Percentiles rank a stretch among this genome's conserved stretches.
These are phyloP conservation scores for Pteria penguin DNA, from an alignment of 2,888 invertebrate genomes.

Conservation along the genomic window DNA sequence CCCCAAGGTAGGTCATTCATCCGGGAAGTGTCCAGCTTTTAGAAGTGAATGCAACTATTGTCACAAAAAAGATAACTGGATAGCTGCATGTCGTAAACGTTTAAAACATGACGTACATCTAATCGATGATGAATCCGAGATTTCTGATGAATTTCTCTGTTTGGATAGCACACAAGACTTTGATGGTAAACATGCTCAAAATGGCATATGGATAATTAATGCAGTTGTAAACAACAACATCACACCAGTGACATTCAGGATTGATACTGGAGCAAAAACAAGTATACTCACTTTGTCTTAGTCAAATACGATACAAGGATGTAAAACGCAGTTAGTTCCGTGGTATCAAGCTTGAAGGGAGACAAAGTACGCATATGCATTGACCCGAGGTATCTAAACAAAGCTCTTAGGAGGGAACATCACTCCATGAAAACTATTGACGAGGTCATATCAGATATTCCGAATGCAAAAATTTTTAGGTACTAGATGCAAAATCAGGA, in stretches of 20 bases:
- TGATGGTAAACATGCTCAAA: neutral
- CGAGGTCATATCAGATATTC: constrained; percentile 12
- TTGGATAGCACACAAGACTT: constrained; percentile 1
- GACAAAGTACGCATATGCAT: constrained; percentile 38
- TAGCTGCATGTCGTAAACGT: neutral
- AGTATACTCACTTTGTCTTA: constrained; percentile 3
- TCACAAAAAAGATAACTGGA: constrained; percentile 4
- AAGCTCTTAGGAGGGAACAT: constrained; percentile 42
- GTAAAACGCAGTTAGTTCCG: constrained; percentile 6
- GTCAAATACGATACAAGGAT: neutral
- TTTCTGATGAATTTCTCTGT: neutral
- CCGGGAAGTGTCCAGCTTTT: neutral
- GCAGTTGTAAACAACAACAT: neutral
- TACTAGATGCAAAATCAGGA: constrained; percentile 22
- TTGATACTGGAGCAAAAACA: constrained; percentile 21
- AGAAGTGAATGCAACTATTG: constrained; percentile 14
- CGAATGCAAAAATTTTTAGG: constrained; percentile 22
- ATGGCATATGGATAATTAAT: constrained; percentile 11
- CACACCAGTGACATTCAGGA: neutral
- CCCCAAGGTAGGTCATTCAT: neutral
- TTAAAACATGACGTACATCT: neutral
- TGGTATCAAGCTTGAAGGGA: constrained; percentile 3
- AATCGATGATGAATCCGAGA: neutral
- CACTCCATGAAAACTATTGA: constrained; percentile 46
- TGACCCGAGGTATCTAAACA: constrained; percentile 43